A percentile compares a stretch with the other conserved stretches of the same genome.
Evolutionary conservation across 2,888 invertebrate genomes (phyloP).

Genomic region (Hybos culiciformis): DNA sequence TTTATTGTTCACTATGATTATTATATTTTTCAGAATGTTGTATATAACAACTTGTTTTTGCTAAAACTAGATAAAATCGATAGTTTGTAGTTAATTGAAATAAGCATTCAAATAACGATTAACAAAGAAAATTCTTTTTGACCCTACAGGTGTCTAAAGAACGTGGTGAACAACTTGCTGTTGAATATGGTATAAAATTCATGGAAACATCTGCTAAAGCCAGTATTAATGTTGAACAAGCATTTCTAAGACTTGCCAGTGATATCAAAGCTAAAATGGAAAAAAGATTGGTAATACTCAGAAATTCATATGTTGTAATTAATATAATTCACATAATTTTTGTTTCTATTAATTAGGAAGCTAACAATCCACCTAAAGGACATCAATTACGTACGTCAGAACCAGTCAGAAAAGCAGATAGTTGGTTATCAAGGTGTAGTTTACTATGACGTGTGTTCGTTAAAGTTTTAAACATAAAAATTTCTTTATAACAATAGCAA

Average conservation of each 20-base stretch:
- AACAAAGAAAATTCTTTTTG: conserved; percentile 2
- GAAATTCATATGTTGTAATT: neutral
- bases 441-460: conserved; percentile 60
- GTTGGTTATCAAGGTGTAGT: conserved; percentile 76
- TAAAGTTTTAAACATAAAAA: neutral
- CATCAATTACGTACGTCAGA: conserved; percentile 67
- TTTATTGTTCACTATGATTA: neutral
- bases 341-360: conserved; percentile 47
- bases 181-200: conserved; percentile 97
- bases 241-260: conserved; percentile 92
- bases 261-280: conserved; percentile 98
- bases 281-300: conserved; percentile 72
- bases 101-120: neutral
- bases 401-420: conserved; percentile 65
- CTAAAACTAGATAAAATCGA: neutral
- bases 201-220: conserved; percentile 99
- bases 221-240: conserved; percentile 94
- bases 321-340: conserved; percentile 7
- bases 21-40: neutral
- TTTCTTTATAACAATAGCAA: neutral
- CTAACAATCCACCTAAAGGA: conserved; percentile 75
- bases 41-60: too few species aligned
- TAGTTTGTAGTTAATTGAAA: neutral
- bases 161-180: conserved; percentile 89
- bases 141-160: conserved; percentile 70